A percentile compares a stretch with the other conserved stretches of the same genome.
Conservation (phyloP, 2,888 invertebrate species). For the Rhingia rostrata region DNA sequence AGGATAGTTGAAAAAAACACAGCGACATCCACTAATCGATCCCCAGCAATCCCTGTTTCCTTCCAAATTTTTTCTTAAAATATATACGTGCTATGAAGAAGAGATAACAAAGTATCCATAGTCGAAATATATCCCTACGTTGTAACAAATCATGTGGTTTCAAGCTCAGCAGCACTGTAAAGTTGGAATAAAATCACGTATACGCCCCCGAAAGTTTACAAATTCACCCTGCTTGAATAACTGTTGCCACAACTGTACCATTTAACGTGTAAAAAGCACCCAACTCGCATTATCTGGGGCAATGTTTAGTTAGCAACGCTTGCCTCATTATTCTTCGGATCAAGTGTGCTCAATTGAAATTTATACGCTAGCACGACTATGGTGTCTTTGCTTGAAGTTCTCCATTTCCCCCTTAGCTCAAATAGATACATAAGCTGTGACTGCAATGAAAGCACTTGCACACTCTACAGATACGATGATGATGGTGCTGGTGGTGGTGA, state of each 20-base stretch:
- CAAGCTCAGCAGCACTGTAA: too few relatives aligned
- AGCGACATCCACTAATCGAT: too few relatives aligned
- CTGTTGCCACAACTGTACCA: neutral
- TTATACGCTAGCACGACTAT: constrained; percentile 49
- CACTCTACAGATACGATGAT: neutral
- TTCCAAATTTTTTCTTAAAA: too few relatives aligned
- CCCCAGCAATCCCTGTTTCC: too few relatives aligned
- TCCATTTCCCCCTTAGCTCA: constrained; percentile 17
- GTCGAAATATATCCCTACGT: too few relatives aligned
- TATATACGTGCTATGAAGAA: too few relatives aligned
- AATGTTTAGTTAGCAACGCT: constrained; percentile 63
- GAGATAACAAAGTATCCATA: too few relatives aligned
- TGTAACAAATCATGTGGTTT: too few relatives aligned
- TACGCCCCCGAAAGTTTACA: too few relatives aligned
- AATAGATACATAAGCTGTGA: constrained; percentile 56
- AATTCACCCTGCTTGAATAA: neutral
- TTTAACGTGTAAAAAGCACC: neutral
- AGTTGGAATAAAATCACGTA: too few relatives aligned
- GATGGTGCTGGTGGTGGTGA: constrained; percentile 25
- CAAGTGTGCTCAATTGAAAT: constrained; percentile 72
- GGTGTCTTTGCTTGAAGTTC: constrained; percentile 26
- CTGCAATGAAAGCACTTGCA: neutral
- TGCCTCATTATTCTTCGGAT: constrained; percentile 64
- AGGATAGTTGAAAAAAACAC: too few relatives aligned
- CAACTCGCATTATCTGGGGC: constrained; percentile 43